These are phyloP conservation scores for Heliconius congener DNA, from an alignment of 1,140 invertebrate genomes.

Conservation along the genomic window DNA sequence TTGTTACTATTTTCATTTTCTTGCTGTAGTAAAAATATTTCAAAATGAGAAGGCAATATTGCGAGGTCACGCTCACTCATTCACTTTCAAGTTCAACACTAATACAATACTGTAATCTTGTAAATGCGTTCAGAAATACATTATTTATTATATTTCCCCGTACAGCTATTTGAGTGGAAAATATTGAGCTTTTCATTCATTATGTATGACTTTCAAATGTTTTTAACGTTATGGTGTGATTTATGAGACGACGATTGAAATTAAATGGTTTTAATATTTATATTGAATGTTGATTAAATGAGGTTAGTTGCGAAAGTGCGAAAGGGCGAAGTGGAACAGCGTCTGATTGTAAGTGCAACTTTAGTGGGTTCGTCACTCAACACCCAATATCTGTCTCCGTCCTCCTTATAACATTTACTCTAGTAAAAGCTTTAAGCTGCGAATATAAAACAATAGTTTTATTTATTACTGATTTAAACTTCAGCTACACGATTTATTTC, in stretches of 20 bases:
- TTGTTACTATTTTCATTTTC: too few species aligned
- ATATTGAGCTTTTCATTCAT: slow-evolving; percentile 72
- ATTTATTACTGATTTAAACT: too few species aligned
- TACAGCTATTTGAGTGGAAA: slow-evolving; percentile 69
- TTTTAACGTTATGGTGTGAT: slow-evolving; percentile 25
- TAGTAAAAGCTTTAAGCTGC: too few species aligned
- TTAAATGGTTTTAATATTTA: not conserved
- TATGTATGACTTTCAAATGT: slow-evolving; percentile 51
- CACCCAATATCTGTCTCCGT: too few species aligned
- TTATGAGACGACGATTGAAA: not conserved
- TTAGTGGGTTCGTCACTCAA: too few species aligned
- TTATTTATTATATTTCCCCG: slow-evolving; percentile 70
- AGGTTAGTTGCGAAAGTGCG: too few species aligned
- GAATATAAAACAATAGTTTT: too few species aligned
- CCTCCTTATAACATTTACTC: too few species aligned
- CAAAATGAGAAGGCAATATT: not conserved
- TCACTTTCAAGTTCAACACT: not conserved
- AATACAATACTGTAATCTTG: slow-evolving; percentile 75
- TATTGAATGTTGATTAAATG: too few species aligned
- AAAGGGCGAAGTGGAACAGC: too few species aligned
- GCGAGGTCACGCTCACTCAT: not conserved
- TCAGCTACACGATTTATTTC: too few species aligned
- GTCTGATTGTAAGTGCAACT: too few species aligned
- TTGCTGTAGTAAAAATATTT: not conserved
- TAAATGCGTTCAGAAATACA: slow-evolving; percentile 74